Conservation (phyloP, 2,113 vertebrate species). For the Oreochromis spilurus region DNA sequence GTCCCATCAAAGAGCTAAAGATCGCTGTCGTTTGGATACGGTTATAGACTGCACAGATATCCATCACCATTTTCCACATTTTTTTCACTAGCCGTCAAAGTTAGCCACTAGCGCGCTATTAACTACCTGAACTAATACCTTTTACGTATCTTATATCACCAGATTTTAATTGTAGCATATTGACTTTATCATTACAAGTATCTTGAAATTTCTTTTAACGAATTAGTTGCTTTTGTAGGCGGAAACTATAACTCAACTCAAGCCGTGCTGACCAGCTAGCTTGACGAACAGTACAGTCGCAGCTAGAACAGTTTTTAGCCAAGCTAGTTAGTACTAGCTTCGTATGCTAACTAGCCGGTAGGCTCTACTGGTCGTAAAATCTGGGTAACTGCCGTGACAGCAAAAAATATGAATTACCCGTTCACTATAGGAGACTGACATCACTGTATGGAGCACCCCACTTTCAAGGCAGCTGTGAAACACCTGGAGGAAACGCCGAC, state of each 20-base stretch:
- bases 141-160: background rate
- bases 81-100: background rate
- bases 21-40: background rate
- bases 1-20: background rate
- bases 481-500: conserved; percentile 4
- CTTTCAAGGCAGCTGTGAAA: background rate
- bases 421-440: background rate
- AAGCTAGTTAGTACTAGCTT: conserved; percentile 16
- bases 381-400: background rate
- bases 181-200: background rate
- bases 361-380: background rate
- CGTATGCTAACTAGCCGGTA: background rate
- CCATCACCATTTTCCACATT: background rate
- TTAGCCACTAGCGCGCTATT: background rate
- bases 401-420: conserved; percentile 10
- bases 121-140: background rate
- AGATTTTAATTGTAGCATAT: background rate
- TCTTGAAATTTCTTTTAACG: background rate
- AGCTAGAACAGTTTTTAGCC: background rate
- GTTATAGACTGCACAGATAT: background rate
- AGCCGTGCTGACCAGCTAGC: background rate
- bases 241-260: background rate
- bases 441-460: background rate
- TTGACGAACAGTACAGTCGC: background rate
- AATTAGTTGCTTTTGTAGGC: background rate